Evolutionary conservation across 2,797 vertebrate species (phyloP), one percentile per base, ranked within the genome.

Genomic region (Tamandua tetradactyla): DNA sequence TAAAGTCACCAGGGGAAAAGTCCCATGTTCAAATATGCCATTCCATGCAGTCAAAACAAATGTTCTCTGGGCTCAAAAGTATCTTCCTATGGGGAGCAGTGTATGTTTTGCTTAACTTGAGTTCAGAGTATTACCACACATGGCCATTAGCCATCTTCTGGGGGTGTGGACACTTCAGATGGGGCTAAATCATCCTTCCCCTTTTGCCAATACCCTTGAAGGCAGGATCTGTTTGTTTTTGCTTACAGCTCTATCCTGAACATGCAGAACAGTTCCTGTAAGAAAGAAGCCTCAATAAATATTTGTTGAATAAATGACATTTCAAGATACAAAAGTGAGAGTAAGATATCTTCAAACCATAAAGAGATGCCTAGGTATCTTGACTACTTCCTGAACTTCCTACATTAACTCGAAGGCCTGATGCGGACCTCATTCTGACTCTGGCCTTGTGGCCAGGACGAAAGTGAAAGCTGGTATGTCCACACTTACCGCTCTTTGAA

Each of bases 41-140:
- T 71, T 80, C 22, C 27, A 14, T 17, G 30, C 32, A 6, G 2
- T 52, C 37, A 49, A 44, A 79, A 14, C 47, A 42, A 30, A 23
- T n/a, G 1, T 1, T 40, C n/a, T 52, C 15, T 27, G 9, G 5
- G 47, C n/a, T 74, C 82, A 52, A 0, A 4, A 10, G 25, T 47
- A 49, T 69, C 78, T 49, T 49, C 9, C 23, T 4, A 0, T 9
- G 44, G 7, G 7, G 11, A 0, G 1, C 27, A 0, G 22, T 4
- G 5, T 80, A n/a, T 84, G 13, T 42, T 49, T 22, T 66, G 3
- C 25, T 30, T 14, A 44, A 32, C 42, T 0, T 12, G 35, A 30
- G 68, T 2, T 47, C 76, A 10, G 7, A 4, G 15, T 52, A 1
- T 44, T 37, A 23, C 76, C 32, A 2, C 0, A 5, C 6, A 22